Conservation (phyloP, 23 tunicate species). For the Aplidium turbinatum region DNA sequence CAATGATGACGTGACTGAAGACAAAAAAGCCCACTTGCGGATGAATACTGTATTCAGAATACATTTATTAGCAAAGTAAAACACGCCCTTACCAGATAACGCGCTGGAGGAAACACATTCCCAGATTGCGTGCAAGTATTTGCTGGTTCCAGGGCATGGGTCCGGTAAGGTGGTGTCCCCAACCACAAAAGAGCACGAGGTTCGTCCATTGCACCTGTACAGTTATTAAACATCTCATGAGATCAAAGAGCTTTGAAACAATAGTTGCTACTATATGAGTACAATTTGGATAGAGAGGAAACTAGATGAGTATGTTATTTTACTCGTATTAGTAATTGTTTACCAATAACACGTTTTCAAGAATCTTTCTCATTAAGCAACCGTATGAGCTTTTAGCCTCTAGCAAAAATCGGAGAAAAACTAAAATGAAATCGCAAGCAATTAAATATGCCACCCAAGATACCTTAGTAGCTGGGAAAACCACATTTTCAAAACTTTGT, state of each 20-base stretch:
- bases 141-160: constrained; percentile 84
- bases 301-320: not conserved
- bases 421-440: not conserved
- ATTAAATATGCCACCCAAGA: not conserved
- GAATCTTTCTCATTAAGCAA: too few relatives aligned
- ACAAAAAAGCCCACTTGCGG: too few relatives aligned
- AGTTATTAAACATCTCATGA: not conserved
- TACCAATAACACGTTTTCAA: not conserved
- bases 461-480: not conserved
- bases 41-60: too few relatives aligned
- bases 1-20: too few relatives aligned
- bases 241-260: not conserved
- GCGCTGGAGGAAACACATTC: constrained; percentile 69
- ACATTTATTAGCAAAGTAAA: not conserved
- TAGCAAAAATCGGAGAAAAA: not conserved
- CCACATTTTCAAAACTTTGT: not conserved
- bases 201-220: constrained; percentile 68
- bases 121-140: constrained; percentile 55
- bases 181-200: constrained; percentile 54
- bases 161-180: constrained; percentile 50
- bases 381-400: too few relatives aligned
- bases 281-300: too few relatives aligned
- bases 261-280: not conserved
- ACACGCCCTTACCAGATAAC: constrained; percentile 44
- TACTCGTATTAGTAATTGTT: not conserved